These are phyloP conservation scores for Asteroscopus sphinx DNA, from an alignment of 2,888 invertebrate species.

Conservation along the genomic window DNA sequence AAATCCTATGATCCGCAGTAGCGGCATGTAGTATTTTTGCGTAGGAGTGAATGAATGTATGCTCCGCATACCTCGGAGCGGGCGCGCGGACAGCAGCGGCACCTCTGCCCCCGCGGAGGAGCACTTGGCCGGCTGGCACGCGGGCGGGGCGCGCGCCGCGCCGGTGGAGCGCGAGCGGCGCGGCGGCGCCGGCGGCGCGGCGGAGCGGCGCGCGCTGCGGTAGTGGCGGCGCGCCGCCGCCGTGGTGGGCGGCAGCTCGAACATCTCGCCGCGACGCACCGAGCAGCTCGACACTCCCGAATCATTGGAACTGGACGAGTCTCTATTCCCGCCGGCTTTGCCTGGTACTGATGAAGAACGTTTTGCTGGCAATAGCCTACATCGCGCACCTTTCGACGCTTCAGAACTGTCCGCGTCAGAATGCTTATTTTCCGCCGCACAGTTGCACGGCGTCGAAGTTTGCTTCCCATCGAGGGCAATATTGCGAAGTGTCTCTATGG, in stretches of 20 bases:
- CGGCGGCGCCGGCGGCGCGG: constrained; percentile 91
- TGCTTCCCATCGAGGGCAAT: constrained; percentile 70
- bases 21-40: no score
- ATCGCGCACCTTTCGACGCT: constrained; percentile 67
- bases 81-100: constrained; percentile 91
- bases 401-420: constrained; percentile 84
- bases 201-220: constrained; percentile 89
- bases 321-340: constrained; percentile 92
- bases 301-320: constrained; percentile 95
- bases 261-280: constrained; percentile 84
- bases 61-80: constrained; percentile 87
- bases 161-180: constrained; percentile 93
- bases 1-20: no score
- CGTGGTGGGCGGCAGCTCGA: constrained; percentile 91
- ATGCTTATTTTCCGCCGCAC: constrained; percentile 69
- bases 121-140: constrained; percentile 91
- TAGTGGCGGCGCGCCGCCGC: constrained; percentile 86
- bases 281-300: constrained; percentile 94
- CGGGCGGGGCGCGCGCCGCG: constrained; percentile 88
- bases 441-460: constrained; percentile 78
- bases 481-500: constrained; percentile 85
- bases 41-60: no score
- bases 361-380: constrained; percentile 57
- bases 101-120: constrained; percentile 94
- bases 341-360: constrained; percentile 89